Base-by-base conservation (phyloP, 2,797 vertebrate species). In the Decapterus maruadsi region DNA sequence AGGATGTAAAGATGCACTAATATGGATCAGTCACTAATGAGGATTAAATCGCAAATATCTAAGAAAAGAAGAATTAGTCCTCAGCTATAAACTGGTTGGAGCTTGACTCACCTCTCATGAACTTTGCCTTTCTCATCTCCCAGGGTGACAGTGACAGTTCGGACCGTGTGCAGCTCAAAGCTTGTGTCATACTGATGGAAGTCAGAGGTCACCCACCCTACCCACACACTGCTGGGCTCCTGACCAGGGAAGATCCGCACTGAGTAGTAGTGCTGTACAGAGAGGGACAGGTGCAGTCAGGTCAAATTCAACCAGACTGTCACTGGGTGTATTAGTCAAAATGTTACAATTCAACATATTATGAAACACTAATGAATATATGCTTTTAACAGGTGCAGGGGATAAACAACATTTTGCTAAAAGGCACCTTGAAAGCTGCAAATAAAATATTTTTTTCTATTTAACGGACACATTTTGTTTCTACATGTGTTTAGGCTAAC, bases 121-220 rank as follows among this genome's bases (percentile, higher is more conserved):
- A 99, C 98, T 91, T 99, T 99, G 63, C 97, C 98, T 90, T 98
- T 99, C 79, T 99, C 98, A 0, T 99, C 98, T 86, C 98, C 98
- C n/a, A 99, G 94, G 11, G 98, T 99, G 29, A 99, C 97, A 0
- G 97, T 99, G 70, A 99, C 98, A 0, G 96, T 98, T 34, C 96
- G 96, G 72, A 99, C 97, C 81, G 95, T 96, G 76, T 97, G 96
- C 89, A 98, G 92, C 57, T 98, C 97, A 60, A 99, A 99, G 79
- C 92, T 93, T 0, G 95, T 95, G 77, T 99, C 96, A 0, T 97
- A 96, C 74, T 99, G 98, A 79, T 99, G 98, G 78, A 99, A 99
- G 77, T 99, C 97, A 1, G 98, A 98, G 8, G 98, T 99, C 53
- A 99, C 97, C 98, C 98, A 99, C 63, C 97, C 98, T 4, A 99